Evolutionary conservation across 2,797 vertebrate species (phyloP).

Genomic region (Xyrichtys novacula): DNA sequence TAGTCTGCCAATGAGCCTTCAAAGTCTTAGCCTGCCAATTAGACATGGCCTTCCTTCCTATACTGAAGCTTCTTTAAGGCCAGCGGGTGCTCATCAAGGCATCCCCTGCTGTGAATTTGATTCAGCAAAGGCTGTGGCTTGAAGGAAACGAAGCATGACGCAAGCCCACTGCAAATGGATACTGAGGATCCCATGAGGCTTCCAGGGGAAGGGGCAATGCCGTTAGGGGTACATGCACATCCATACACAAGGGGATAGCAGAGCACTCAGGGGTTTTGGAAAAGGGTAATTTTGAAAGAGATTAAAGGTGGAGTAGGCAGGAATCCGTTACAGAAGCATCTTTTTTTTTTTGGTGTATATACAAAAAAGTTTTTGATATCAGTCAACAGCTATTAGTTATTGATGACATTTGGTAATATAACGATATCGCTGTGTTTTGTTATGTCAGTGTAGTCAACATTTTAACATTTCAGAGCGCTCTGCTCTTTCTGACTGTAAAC

Average conservation of each 20-base stretch:
- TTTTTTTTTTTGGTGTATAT: no score
- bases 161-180: constrained; percentile 76
- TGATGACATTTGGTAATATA: no score
- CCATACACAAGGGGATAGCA: background rate
- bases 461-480: no score
- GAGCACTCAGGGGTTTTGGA: no score
- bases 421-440: no score
- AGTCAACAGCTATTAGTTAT: no score
- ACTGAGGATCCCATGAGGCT: constrained; percentile 42
- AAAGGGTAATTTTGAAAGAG: background rate
- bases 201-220: constrained; percentile 36
- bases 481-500: no score
- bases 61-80: constrained; percentile 50
- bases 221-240: constrained; percentile 6
- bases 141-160: constrained; percentile 66
- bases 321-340: no score
- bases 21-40: constrained; percentile 57
- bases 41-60: constrained; percentile 33
- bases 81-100: constrained; percentile 64
- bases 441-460: no score
- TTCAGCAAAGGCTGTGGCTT: constrained; percentile 60
- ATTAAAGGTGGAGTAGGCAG: background rate
- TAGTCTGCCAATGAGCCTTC: constrained; percentile 30
- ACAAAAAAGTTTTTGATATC: no score
- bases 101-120: constrained; percentile 52